Base-by-base conservation (phyloP, 2,113 vertebrate species). In the Forbesichthys papilliferus region DNA sequence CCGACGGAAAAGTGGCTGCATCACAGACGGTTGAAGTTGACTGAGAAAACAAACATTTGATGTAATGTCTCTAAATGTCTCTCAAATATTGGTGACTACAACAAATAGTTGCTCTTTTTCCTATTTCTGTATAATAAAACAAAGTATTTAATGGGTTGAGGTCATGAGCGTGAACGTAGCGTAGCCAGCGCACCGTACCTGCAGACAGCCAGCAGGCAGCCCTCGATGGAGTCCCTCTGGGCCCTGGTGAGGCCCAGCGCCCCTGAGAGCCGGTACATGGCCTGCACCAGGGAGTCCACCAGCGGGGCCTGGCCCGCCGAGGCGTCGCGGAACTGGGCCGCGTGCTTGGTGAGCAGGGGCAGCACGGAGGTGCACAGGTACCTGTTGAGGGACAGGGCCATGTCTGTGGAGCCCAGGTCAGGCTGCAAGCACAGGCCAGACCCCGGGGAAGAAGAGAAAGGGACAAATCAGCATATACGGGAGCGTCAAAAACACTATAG, bases 361-460 rank as follows among this genome's bases (percentile, higher is more conserved):
- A 99, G 86, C 61, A 97, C 94, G 1, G 95, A 93, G 3, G 94
- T 92, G 78, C 96, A 98, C 64, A 98, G 90, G 84, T 99, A 98
- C 68, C 97, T 93, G 83, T 99, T 98, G 70, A 99, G 91, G 69
- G 96, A 96, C 90, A 99, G 85, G 34, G 96, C 95, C 96, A 98
- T 97, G 81, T 99, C 96, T 0, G 95, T 96, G 47, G 96, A 95
- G 69, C 94, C 96, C 79, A 98, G 84, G 61, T 94, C 95, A 61
- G 87, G 93, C 97, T 98, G 79, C 0, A 71, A 78, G 11, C 52
- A 1, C 36, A 42, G 36, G 3, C 36, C 36, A 42, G 56, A 51
- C 46, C 13, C 33, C 13, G 34, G 6, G 18, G 9, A 6, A 9
- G 16, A 18, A n/a, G 4, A 9, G n/a, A 33, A n/a, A 33, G 34